These are phyloP conservation scores for Lemur catta DNA, from an alignment of 2,797 vertebrate genomes.

Conservation along the genomic window DNA sequence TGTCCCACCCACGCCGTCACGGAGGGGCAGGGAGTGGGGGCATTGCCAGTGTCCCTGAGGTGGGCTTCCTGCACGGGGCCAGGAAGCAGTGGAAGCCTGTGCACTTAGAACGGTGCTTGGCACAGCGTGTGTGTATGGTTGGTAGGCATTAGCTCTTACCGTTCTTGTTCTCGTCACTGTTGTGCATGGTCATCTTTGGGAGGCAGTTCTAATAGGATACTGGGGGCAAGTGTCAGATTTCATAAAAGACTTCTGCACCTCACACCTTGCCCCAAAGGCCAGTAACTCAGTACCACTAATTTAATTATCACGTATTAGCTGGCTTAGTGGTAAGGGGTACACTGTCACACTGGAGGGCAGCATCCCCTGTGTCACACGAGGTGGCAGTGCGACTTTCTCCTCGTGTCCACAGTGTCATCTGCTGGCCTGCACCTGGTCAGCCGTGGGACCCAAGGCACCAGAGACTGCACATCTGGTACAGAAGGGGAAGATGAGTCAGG, in stretches of 20 bases:
- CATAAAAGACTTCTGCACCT: not conserved
- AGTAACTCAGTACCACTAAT: not conserved
- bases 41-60: not conserved
- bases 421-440: not conserved
- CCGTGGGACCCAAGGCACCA: not conserved
- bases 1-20: accelerated
- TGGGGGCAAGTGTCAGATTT: not conserved
- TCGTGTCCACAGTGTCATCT: not conserved
- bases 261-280: not conserved
- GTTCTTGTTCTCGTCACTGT: not conserved
- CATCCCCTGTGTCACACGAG: not conserved
- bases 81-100: not conserved
- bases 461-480: not conserved
- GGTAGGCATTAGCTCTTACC: not conserved
- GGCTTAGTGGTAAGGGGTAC: not conserved
- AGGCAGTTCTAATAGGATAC: not conserved
- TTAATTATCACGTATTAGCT: not conserved
- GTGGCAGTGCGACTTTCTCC: not conserved
- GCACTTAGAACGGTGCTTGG: not conserved
- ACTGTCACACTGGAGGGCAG: not conserved
- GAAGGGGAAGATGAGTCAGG: not conserved
- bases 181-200: not conserved
- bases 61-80: not conserved
- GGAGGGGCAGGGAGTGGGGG: no score
- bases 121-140: not conserved